Conservation (phyloP, 2,797 vertebrate genomes). For the Acrossocheilus fasciatus region DNA sequence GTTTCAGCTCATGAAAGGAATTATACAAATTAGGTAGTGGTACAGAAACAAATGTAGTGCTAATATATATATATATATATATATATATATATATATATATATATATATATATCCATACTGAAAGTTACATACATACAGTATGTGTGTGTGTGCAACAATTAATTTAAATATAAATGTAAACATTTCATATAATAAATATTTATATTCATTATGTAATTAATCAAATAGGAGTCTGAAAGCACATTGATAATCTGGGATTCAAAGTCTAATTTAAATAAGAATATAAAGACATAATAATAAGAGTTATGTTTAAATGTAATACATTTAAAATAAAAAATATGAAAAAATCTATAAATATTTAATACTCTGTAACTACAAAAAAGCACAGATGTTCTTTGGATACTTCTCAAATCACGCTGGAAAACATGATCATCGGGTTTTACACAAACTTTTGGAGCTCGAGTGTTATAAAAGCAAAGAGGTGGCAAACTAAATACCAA, state of each 20-base stretch:
- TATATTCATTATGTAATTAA: too few relatives aligned
- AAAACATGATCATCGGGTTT: background rate
- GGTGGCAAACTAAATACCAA: background rate
- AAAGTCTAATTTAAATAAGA: background rate
- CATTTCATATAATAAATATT: too few relatives aligned
- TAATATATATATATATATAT: too few relatives aligned
- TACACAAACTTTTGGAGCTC: background rate
- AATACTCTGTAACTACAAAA: background rate
- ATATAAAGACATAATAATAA: background rate
- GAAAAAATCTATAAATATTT: background rate
- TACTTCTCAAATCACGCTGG: background rate
- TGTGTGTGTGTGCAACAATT: too few relatives aligned
- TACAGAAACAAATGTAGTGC: too few relatives aligned
- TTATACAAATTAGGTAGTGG: too few relatives aligned
- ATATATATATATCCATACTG: too few relatives aligned
- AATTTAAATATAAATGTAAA: too few relatives aligned
- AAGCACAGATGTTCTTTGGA: background rate
- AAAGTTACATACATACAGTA: too few relatives aligned
- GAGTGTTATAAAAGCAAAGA: background rate
- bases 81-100: too few relatives aligned
- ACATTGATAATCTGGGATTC: background rate
- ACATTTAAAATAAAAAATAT: background rate
- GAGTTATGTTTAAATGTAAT: background rate
- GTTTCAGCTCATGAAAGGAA: too few relatives aligned
- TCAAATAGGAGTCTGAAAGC: background rate